Evolutionary conservation across 37 sponge, comb jelly and placozoan species (phyloP).

Genomic region (Beroe ovata): DNA sequence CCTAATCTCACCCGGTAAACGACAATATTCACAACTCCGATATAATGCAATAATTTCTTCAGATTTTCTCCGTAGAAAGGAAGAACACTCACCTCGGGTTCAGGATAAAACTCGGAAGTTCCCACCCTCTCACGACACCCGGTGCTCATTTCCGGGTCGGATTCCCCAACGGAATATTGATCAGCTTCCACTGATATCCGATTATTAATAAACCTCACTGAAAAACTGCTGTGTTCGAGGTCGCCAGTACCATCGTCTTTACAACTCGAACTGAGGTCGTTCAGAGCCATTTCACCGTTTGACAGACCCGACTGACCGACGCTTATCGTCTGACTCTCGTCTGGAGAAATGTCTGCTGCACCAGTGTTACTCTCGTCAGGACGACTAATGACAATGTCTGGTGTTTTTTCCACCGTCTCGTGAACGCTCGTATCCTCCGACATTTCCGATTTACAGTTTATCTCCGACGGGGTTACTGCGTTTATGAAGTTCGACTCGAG

Average conservation of each 20-base stretch:
- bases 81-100: not conserved
- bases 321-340: not conserved
- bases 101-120: not conserved
- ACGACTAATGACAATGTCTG: not conserved
- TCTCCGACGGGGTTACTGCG: not conserved
- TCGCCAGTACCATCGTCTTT: not conserved
- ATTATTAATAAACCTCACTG: not conserved
- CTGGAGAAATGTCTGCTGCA: not conserved
- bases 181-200: not conserved
- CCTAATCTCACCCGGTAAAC: too few relatives aligned
- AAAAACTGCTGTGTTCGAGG: not conserved
- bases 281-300: not conserved
- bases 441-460: not conserved
- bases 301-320: not conserved
- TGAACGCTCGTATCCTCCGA: not conserved
- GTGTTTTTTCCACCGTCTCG: not conserved
- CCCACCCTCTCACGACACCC: too few relatives aligned
- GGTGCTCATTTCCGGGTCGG: too few relatives aligned
- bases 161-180: not conserved
- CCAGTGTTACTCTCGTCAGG: not conserved
- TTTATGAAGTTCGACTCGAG: slow-evolving; percentile 6
- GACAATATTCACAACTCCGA: too few relatives aligned
- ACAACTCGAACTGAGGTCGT: not conserved
- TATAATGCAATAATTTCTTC: too few relatives aligned
- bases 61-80: too few relatives aligned